These are phyloP conservation scores for Anhinga rufa DNA, from an alignment of 2,113 vertebrate species.

Conservation along the genomic window DNA sequence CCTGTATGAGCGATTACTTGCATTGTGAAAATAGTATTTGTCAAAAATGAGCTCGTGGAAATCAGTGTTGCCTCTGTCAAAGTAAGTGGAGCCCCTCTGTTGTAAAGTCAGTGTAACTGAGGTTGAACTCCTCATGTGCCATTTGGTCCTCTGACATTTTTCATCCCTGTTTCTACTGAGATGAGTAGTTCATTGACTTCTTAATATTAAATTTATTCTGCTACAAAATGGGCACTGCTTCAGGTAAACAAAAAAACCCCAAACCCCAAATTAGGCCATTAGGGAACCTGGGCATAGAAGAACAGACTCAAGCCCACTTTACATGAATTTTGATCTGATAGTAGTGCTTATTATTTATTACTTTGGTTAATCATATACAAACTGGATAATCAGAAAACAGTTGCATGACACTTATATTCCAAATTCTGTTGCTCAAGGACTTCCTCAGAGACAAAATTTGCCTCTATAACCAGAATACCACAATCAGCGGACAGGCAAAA, in stretches of 20 bases:
- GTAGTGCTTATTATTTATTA: not conserved
- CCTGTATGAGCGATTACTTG: accelerated
- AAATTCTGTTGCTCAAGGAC: constrained; percentile 20
- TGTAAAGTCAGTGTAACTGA: not conserved
- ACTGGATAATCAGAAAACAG: constrained; percentile 23
- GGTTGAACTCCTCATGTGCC: not conserved
- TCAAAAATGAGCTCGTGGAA: not conserved
- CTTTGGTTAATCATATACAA: constrained; percentile 27
- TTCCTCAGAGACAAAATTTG: not conserved
- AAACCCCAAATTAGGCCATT: not conserved
- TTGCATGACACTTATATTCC: constrained; percentile 1
- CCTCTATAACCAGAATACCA: not conserved
- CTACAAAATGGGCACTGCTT: not conserved
- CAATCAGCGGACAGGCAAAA: not conserved
- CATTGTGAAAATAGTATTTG: not conserved
- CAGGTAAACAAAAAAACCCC: not conserved
- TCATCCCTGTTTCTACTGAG: not conserved
- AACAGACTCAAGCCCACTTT: not conserved
- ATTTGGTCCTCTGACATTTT: not conserved
- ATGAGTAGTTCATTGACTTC: not conserved
- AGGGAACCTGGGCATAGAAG: not conserved
- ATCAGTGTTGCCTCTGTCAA: not conserved
- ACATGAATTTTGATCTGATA: not conserved
- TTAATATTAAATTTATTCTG: not conserved
- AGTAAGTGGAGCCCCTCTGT: not conserved